Conservation (phyloP, 2,797 vertebrate genomes). For the Apogon talboti region DNA sequence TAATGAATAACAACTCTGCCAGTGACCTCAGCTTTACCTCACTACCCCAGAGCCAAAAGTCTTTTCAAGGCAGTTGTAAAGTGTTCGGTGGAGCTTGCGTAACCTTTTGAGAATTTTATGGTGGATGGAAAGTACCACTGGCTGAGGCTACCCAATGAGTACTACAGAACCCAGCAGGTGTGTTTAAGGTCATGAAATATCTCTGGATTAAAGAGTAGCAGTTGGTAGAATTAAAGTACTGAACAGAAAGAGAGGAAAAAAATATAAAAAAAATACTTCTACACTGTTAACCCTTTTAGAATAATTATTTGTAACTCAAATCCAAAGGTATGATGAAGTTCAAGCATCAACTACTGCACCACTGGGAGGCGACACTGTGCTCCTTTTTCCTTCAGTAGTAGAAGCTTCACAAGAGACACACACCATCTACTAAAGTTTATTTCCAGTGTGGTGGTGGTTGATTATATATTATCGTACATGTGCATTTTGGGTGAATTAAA, state of each 20-base stretch:
- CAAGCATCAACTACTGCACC: slow-evolving; percentile 20
- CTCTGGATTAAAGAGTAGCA: slow-evolving; percentile 8
- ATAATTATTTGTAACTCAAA: not conserved
- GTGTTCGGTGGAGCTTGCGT: slow-evolving; percentile 43
- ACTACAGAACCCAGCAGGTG: slow-evolving; percentile 31
- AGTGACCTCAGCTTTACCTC: slow-evolving; percentile 62
- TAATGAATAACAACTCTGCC: slow-evolving; percentile 48
- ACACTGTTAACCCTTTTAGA: slow-evolving; percentile 5
- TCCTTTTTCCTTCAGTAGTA: not conserved
- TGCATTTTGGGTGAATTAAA: no score
- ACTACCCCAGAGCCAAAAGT: slow-evolving; percentile 30
- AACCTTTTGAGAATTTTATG: slow-evolving; percentile 56
- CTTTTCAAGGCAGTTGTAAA: slow-evolving; percentile 46
- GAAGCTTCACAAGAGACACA: no score
- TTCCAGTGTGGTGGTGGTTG: not conserved
- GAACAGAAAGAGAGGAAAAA: not conserved
- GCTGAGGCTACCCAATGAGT: not conserved
- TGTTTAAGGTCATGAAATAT: slow-evolving; percentile 27
- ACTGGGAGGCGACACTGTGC: slow-evolving; percentile 56
- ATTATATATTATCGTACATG: not conserved
- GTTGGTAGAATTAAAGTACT: not conserved
- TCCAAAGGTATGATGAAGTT: not conserved
- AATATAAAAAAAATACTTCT: no score
- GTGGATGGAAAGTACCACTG: slow-evolving; percentile 47
- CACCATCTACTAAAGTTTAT: no score